A percentile compares a stretch with the other conserved stretches of the same genome.
phyloP scores from a whole-genome alignment of 2,113 vertebrate genomes.

The Theristicus caerulescens region DNA sequence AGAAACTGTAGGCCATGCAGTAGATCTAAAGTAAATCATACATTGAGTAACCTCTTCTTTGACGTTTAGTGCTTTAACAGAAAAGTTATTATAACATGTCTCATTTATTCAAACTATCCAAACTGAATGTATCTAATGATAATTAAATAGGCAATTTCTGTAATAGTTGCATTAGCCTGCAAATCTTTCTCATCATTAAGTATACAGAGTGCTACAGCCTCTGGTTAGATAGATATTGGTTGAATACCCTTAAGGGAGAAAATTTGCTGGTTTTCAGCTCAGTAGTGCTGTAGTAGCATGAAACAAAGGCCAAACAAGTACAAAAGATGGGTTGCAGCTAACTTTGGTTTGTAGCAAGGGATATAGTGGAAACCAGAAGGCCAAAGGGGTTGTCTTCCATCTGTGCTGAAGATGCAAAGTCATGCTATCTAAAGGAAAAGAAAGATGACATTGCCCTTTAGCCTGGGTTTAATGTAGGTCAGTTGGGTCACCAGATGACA shows the following conservation, averaged over 20 bases:
- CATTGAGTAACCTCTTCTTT: background rate
- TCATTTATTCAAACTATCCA: background rate
- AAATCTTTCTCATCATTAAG: background rate
- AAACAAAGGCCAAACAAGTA: background rate
- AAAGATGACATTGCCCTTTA: slow-evolving; percentile 63
- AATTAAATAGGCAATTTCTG: background rate
- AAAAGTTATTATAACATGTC: background rate
- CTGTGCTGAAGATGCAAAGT: slow-evolving; percentile 47
- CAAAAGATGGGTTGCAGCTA: background rate
- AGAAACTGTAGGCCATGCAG: background rate
- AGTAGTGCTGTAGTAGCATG: background rate
- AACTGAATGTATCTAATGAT: background rate
- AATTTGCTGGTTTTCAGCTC: background rate
- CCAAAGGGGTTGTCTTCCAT: background rate
- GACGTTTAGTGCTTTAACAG: background rate
- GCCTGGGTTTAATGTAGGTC: slow-evolving; percentile 63
- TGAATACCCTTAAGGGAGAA: background rate
- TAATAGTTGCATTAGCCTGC: background rate
- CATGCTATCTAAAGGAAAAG: slow-evolving; percentile 28
- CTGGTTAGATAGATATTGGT: background rate
- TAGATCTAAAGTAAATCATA: background rate
- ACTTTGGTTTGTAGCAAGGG: background rate
- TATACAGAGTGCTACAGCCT: background rate
- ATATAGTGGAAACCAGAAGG: background rate
- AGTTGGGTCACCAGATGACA: slow-evolving; percentile 64